Base-by-base conservation (phyloP, 2,888 invertebrate genomes). In the Steinernema hermaphroditum region DNA sequence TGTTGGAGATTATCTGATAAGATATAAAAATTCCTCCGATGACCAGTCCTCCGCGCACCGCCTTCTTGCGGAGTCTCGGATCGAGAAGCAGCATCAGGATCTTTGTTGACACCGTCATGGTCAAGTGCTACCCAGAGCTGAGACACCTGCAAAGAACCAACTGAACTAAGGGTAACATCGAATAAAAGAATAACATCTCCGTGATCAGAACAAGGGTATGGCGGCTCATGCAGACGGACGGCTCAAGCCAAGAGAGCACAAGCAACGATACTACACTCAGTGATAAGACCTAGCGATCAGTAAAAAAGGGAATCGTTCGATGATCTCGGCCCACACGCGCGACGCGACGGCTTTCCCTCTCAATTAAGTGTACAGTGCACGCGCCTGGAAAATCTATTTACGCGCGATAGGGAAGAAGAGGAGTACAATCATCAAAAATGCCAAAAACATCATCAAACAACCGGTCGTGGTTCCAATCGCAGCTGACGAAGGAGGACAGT, bases 71-170 rank as follows among this genome's bases (percentile, higher is more conserved):
- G 24, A 54, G 54, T 27, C 54, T 54, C 24, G 54, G 54, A 54
- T 54, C 54, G 54, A 54, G 54, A 12, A 54, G 54, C 54, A 54
- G 54, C 54, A 54, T 54, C 24, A 54, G 24, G 54, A 54, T 54
- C 54, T 54, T 54, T 24, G 54, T 54, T 54, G 54, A 54, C 54
- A 54, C 27, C 24, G 24, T 54, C 54, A 54, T 54, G 54, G 54
- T 54, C 54, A 27, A 22, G 6, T 16, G 54, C 27, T 24, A 54
- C 54, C 54, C 54, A 24, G 54, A 54, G 46, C 16, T 16, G 46
- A 46, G n/a, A 9, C 22, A 16, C 27, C 54, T 54, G 54, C 6
- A 54, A 46, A 2, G 46, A 46, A 4, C 46, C 8, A 46, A 46
- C 6, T 46, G 46, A 46, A n/a, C 22, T 16, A 19, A 46, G 9